Evolutionary conservation across 1,140 invertebrate species (phyloP).

Genomic region (Campoletis sonorensis): DNA sequence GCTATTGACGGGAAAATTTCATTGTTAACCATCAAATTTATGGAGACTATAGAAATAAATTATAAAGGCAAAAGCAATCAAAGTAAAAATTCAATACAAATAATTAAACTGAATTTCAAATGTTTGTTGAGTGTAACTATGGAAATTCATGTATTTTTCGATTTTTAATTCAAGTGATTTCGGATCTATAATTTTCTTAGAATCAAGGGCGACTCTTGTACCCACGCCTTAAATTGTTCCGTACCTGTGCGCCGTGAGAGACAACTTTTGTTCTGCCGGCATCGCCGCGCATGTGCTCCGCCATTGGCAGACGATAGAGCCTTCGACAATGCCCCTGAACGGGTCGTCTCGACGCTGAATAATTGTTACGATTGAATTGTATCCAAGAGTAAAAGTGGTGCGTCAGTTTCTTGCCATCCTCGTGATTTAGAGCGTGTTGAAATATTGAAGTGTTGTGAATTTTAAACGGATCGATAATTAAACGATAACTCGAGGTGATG

Average conservation of each 20-base stretch:
- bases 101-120: too few species aligned
- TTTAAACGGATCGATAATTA: neutral
- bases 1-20: too few species aligned
- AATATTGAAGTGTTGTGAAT: too few species aligned
- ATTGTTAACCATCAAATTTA: too few species aligned
- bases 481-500: neutral
- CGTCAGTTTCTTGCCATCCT: slow-evolving; percentile 28
- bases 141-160: too few species aligned
- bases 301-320: slow-evolving; percentile 57
- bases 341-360: slow-evolving; percentile 34
- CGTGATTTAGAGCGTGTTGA: neutral
- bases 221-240: neutral
- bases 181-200: too few species aligned
- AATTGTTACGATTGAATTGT: slow-evolving; percentile 22
- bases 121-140: too few species aligned
- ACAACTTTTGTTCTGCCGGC: neutral
- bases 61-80: too few species aligned
- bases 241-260: neutral
- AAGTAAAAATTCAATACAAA: too few species aligned
- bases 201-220: too few species aligned
- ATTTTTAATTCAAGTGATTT: neutral
- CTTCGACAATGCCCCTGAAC: slow-evolving; percentile 53
- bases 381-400: neutral
- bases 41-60: too few species aligned
- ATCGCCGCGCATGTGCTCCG: slow-evolving; percentile 61